These are phyloP conservation scores for Crypturellus undulatus DNA, from an alignment of 2,113 vertebrate genomes.

Conservation along the genomic window DNA sequence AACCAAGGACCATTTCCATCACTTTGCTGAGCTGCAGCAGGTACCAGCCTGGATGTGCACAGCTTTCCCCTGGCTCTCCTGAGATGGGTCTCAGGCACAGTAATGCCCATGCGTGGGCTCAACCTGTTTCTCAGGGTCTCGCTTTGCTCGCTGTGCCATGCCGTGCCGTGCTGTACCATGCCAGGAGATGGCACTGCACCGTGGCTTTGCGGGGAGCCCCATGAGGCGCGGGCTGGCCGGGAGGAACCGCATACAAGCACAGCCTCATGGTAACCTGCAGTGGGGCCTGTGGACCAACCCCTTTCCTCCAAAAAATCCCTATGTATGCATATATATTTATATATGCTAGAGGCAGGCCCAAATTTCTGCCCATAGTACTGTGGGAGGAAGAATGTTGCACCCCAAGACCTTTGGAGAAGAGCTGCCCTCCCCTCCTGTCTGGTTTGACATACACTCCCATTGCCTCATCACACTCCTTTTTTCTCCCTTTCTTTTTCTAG, in stretches of 20 bases:
- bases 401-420: not conserved
- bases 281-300: too few relatives aligned
- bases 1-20: rapidly evolving
- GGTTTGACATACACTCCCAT: not conserved
- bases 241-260: too few relatives aligned
- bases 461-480: not conserved
- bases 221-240: not conserved
- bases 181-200: conserved; percentile 53
- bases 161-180: not conserved
- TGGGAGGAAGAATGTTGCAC: not conserved
- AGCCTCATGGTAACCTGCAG: too few relatives aligned
- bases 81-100: not conserved
- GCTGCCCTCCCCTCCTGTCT: not conserved
- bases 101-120: not conserved
- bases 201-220: not conserved
- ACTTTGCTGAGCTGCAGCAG: not conserved
- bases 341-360: rapidly evolving
- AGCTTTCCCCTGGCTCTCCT: not conserved
- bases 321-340: rapidly evolving
- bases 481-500: not conserved
- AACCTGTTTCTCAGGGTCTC: not conserved
- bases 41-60: not conserved
- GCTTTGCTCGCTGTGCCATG: not conserved
- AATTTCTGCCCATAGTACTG: not conserved
- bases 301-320: too few relatives aligned